phyloP scores from a whole-genome alignment of 2,888 invertebrate species.

The Spilarctia lutea region DNA sequence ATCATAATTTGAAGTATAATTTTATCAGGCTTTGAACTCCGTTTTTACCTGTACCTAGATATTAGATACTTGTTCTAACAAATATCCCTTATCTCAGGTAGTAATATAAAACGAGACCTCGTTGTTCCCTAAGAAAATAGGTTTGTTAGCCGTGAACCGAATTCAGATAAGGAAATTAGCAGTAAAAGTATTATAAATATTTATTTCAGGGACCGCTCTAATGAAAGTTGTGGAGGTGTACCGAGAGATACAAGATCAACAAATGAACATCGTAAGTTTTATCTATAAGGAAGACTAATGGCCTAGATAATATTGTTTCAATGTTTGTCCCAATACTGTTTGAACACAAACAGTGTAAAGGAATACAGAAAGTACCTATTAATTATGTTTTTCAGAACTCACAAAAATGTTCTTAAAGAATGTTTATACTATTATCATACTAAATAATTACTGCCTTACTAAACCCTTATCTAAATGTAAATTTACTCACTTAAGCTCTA shows the following conservation, averaged over 20 bases:
- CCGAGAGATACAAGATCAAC: constrained; percentile 97
- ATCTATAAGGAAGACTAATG: constrained; percentile 5
- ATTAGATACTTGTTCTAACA: neutral
- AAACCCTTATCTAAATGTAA: neutral
- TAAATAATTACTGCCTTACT: neutral
- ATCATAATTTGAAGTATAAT: neutral
- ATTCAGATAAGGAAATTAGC: constrained; percentile 21
- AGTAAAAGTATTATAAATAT: constrained; percentile 22
- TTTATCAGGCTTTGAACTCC: neutral
- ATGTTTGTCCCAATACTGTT: neutral
- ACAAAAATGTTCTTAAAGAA: neutral
- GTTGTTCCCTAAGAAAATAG: constrained; percentile 8
- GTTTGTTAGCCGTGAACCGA: constrained; percentile 13
- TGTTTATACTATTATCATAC: neutral
- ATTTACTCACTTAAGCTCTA: too few relatives aligned
- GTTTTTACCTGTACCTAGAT: neutral
- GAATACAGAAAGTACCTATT: neutral
- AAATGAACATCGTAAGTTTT: constrained; percentile 96
- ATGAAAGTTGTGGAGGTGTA: constrained; percentile 97
- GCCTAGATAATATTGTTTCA: neutral
- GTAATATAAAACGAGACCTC: constrained; percentile 5
- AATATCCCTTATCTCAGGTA: constrained; percentile 9
- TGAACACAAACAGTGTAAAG: neutral
- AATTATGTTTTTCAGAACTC: neutral
- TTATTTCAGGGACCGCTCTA: constrained; percentile 92